These are phyloP conservation scores for Bostrychus sinensis DNA, from an alignment of 2,113 vertebrate genomes.

Conservation along the genomic window DNA sequence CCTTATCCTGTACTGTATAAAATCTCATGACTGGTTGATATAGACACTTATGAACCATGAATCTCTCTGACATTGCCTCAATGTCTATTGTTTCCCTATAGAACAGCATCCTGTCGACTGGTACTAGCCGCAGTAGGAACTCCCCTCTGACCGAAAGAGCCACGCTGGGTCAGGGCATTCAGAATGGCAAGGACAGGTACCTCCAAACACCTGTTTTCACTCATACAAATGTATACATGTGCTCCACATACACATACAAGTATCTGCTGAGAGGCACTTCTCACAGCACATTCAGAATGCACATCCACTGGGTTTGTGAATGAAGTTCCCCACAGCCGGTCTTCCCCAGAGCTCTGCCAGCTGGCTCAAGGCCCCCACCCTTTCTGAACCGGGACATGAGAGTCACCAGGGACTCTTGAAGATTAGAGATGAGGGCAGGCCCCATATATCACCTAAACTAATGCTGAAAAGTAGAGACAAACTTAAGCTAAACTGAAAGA, in stretches of 20 bases:
- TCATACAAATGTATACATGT: not conserved
- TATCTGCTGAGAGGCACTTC: not conserved
- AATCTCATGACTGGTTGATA: too few species aligned
- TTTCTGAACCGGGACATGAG: slow-evolving; percentile 50
- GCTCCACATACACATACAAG: not conserved
- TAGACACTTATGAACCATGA: too few species aligned
- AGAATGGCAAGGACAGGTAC: slow-evolving; percentile 91
- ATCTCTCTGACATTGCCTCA: not conserved
- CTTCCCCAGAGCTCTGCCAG: slow-evolving; percentile 57
- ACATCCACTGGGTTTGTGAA: slow-evolving; percentile 60
- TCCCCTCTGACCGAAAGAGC: slow-evolving; percentile 87
- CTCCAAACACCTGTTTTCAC: not conserved
- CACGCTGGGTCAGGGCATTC: slow-evolving; percentile 83
- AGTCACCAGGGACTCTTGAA: slow-evolving; percentile 54
- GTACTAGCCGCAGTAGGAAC: slow-evolving; percentile 89
- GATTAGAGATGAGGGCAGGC: slow-evolving; percentile 58
- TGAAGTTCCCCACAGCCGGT: slow-evolving; percentile 59
- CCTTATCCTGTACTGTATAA: too few species aligned
- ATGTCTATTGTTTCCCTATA: slow-evolving; percentile 46
- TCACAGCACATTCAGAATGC: slow-evolving; percentile 22
- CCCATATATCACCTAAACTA: not conserved
- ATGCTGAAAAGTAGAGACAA: not conserved
- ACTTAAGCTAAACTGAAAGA: too few species aligned
- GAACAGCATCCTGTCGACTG: slow-evolving; percentile 91
- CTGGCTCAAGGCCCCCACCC: slow-evolving; percentile 49